phyloP scores from a whole-genome alignment of 2,888 invertebrate species.

The Caradrina kadenii region DNA sequence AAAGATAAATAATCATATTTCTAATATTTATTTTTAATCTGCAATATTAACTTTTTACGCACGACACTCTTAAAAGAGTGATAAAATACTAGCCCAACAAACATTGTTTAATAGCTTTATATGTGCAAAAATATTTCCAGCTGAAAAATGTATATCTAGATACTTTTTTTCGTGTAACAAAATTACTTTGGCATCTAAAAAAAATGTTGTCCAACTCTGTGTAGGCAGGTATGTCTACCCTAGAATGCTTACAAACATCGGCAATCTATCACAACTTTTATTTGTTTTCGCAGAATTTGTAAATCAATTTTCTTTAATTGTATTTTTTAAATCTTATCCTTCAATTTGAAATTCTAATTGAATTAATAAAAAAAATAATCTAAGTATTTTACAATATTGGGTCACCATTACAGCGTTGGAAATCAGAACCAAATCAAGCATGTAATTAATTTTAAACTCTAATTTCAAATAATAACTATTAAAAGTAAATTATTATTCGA shows the following conservation, averaged over 20 bases:
- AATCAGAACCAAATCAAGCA: slow-evolving; percentile 21
- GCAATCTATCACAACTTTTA: slow-evolving; percentile 23
- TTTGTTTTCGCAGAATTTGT: slow-evolving; percentile 16
- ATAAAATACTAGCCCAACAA: too few relatives aligned
- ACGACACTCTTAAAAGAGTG: too few relatives aligned
- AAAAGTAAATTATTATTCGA: not conserved
- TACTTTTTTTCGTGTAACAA: too few relatives aligned
- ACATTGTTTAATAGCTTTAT: too few relatives aligned
- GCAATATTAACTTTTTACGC: not conserved
- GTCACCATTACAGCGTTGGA: slow-evolving; percentile 1
- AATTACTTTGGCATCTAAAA: slow-evolving; percentile 21
- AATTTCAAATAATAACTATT: slow-evolving; percentile 25
- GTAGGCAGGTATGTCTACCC: not conserved
- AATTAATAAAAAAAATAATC: not conserved
- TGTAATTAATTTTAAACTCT: slow-evolving; percentile 28
- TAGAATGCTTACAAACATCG: slow-evolving; percentile 1
- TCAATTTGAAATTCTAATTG: slow-evolving; percentile 26
- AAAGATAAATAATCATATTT: not conserved
- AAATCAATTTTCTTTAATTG: slow-evolving; percentile 20
- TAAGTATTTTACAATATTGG: not conserved
- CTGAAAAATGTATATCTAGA: too few relatives aligned
- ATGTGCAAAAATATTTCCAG: too few relatives aligned
- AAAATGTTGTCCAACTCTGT: not conserved
- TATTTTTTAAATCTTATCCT: slow-evolving; percentile 4
- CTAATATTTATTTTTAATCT: not conserved